These are phyloP conservation scores for Takifugu bimaculatus DNA, from an alignment of 2,113 vertebrate species.

Conservation along the genomic window DNA sequence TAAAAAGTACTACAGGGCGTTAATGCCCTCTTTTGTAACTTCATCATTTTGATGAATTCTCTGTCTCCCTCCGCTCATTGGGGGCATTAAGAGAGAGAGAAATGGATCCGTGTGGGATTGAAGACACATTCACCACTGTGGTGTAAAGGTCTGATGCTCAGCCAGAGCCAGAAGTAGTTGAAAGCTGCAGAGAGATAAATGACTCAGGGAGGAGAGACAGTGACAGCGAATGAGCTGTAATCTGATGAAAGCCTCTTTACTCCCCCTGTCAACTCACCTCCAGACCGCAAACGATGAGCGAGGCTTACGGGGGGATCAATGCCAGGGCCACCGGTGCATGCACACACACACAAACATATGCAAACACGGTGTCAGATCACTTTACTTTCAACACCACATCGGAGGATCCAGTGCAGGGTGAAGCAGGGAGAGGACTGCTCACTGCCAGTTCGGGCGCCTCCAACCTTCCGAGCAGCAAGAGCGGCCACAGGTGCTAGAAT, in stretches of 20 bases:
- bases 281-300: slow-evolving; percentile 48
- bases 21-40: neutral
- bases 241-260: slow-evolving; percentile 74
- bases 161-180: slow-evolving; percentile 21
- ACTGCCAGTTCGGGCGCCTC: neutral
- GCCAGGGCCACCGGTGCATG: slow-evolving; percentile 38
- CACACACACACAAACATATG: slow-evolving; percentile 4
- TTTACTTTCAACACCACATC: neutral
- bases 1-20: neutral
- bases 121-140: slow-evolving; percentile 20
- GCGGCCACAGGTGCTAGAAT: neutral
- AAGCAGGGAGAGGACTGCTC: no score
- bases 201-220: slow-evolving; percentile 22
- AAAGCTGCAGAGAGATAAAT: slow-evolving; percentile 47
- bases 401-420: neutral
- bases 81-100: slow-evolving; percentile 15
- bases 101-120: slow-evolving; percentile 26
- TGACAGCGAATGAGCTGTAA: slow-evolving; percentile 62
- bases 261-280: slow-evolving; percentile 60
- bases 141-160: slow-evolving; percentile 28
- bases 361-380: neutral
- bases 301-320: slow-evolving; percentile 58
- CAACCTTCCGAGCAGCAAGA: neutral
- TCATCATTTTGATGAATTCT: slow-evolving; percentile 3
- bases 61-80: neutral